These are phyloP conservation scores for Bombyx mandarina DNA, from an alignment of 1,140 invertebrate species.

Conservation along the genomic window DNA sequence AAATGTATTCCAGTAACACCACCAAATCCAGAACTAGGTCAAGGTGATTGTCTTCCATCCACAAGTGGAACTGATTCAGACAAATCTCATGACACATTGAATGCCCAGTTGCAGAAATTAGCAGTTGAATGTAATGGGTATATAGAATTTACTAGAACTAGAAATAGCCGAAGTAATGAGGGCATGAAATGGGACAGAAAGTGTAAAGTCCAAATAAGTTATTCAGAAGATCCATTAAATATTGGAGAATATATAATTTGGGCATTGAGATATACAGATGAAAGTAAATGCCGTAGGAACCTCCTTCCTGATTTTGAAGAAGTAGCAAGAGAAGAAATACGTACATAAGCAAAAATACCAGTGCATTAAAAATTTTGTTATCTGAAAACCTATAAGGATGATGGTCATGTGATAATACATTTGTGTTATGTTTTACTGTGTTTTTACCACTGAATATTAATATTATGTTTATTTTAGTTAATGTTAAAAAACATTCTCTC, in stretches of 20 bases:
- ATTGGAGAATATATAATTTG: conserved; percentile 72
- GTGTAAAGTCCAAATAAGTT: conserved; percentile 72
- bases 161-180: conserved; percentile 58
- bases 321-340: conserved; percentile 34
- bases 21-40: conserved; percentile 51
- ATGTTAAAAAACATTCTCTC: too few relatives aligned
- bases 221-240: conserved; percentile 62
- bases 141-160: conserved; percentile 68
- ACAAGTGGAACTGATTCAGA: conserved; percentile 54
- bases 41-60: conserved; percentile 61
- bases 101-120: conserved; percentile 47
- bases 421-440: too few relatives aligned
- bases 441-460: too few relatives aligned
- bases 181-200: conserved; percentile 72
- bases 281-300: conserved; percentile 72
- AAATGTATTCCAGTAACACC: conserved; percentile 41
- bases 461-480: too few relatives aligned
- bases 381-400: too few relatives aligned
- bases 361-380: too few relatives aligned
- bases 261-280: conserved; percentile 71
- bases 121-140: conserved; percentile 65
- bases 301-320: conserved; percentile 68
- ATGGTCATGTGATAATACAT: too few relatives aligned
- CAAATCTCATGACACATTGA: conserved; percentile 43
- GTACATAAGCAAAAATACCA: too few relatives aligned